These are phyloP conservation scores for Rhodophaea formosa DNA, from an alignment of 2,888 invertebrate species.

Conservation along the genomic window DNA sequence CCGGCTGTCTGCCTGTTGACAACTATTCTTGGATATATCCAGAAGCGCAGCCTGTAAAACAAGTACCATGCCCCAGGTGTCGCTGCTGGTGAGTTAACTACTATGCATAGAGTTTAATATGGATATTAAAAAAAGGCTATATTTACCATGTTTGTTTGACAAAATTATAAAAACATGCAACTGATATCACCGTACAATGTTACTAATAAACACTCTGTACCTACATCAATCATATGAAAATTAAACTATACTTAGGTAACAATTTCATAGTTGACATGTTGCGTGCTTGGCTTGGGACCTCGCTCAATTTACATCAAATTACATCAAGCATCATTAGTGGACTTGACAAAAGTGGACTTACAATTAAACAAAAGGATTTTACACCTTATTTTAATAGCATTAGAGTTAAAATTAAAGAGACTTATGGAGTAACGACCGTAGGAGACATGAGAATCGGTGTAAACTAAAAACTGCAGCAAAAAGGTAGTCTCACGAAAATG, in stretches of 20 bases:
- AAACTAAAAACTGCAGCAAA: slow-evolving; percentile 76
- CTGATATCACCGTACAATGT: background rate
- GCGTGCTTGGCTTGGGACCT: slow-evolving; percentile 65
- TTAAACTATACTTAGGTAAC: slow-evolving; percentile 67
- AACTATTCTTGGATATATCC: too few relatives aligned
- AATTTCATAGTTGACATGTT: slow-evolving; percentile 78
- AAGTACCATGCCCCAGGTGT: too few relatives aligned
- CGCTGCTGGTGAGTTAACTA: too few relatives aligned
- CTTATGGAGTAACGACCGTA: slow-evolving; percentile 26
- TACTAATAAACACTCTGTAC: slow-evolving; percentile 37
- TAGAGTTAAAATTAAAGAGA: slow-evolving; percentile 46
- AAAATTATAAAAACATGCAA: background rate
- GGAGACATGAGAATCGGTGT: slow-evolving; percentile 42
- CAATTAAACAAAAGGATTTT: slow-evolving; percentile 31
- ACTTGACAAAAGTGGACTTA: slow-evolving; percentile 45
- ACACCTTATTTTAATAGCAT: slow-evolving; percentile 19
- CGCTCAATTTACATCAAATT: slow-evolving; percentile 78
- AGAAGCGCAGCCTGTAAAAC: too few relatives aligned
- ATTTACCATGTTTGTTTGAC: background rate
- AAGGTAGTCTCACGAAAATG: slow-evolving; percentile 70
- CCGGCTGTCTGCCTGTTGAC: too few relatives aligned
- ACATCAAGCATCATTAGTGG: slow-evolving; percentile 73
- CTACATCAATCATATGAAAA: slow-evolving; percentile 67
- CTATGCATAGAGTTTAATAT: too few relatives aligned
- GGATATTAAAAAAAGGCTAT: background rate